Evolutionary conservation across 2,113 vertebrate genomes (phyloP).

Genomic region (Psittacula cyanocephala): DNA sequence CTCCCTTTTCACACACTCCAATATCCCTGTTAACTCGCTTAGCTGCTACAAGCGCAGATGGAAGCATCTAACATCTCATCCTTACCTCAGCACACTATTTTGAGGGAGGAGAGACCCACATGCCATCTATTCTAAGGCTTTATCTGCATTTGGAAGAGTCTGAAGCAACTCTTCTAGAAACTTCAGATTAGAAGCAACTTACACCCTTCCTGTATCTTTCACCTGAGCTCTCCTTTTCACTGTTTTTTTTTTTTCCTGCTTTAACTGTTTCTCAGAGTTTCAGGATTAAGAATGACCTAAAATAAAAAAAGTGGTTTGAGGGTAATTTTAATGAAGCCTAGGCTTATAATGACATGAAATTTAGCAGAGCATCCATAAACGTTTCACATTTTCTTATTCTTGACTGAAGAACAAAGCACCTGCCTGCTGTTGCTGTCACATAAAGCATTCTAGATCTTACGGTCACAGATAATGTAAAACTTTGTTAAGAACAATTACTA

Average conservation of each 20-base stretch:
- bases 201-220: neutral
- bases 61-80: neutral
- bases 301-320: neutral
- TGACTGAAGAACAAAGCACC: neutral
- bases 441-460: neutral
- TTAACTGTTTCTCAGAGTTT: neutral
- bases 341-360: neutral
- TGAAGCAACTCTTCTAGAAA: neutral
- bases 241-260: neutral
- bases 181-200: neutral
- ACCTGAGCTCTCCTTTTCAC: neutral
- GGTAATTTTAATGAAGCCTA: neutral
- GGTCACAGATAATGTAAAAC: neutral
- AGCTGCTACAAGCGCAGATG: neutral
- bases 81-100: neutral
- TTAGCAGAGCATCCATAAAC: neutral
- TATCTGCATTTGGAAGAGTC: constrained; percentile 4
- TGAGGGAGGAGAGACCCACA: neutral
- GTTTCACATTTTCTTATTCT: neutral
- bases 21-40: neutral
- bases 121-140: constrained; percentile 6
- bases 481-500: neutral
- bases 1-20: neutral
- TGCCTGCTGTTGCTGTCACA: neutral
- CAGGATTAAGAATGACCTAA: neutral